Percentiles rank a stretch among this genome's conserved stretches.
Conservation (phyloP, 2,113 vertebrate species). For the Narcine bancroftii region DNA sequence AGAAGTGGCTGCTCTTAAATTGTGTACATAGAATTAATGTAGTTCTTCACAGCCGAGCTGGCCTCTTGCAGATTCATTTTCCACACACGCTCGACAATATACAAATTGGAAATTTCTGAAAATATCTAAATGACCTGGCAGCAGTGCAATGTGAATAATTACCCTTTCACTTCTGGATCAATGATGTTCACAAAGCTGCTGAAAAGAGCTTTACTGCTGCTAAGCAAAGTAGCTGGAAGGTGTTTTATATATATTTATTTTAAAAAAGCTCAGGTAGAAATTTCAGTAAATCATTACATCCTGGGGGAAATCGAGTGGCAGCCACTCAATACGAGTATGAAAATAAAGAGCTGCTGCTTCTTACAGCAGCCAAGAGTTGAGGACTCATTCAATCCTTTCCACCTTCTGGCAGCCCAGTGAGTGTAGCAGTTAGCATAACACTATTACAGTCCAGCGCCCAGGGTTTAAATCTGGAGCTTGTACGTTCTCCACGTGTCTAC, state of each 20-base stretch:
- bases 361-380: neutral
- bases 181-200: constrained; percentile 6
- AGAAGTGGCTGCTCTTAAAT: neutral
- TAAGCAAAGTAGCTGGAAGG: constrained; percentile 7
- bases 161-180: neutral
- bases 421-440: no score
- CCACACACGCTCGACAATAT: neutral
- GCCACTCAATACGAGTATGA: neutral
- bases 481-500: no score
- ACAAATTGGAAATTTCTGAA: neutral
- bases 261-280: no score
- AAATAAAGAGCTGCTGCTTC: neutral
- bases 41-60: no score
- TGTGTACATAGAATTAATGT: neutral
- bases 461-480: no score
- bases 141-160: neutral
- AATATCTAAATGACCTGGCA: neutral
- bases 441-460: no score
- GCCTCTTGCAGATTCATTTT: neutral
- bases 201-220: neutral
- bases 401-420: no score
- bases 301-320: neutral
- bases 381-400: neutral
- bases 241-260: no score
- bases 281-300: neutral